Evolutionary conservation across 2,113 vertebrate genomes (phyloP), one percentile per base, ranked within the genome.

Genomic region (Syngnathus floridae): DNA sequence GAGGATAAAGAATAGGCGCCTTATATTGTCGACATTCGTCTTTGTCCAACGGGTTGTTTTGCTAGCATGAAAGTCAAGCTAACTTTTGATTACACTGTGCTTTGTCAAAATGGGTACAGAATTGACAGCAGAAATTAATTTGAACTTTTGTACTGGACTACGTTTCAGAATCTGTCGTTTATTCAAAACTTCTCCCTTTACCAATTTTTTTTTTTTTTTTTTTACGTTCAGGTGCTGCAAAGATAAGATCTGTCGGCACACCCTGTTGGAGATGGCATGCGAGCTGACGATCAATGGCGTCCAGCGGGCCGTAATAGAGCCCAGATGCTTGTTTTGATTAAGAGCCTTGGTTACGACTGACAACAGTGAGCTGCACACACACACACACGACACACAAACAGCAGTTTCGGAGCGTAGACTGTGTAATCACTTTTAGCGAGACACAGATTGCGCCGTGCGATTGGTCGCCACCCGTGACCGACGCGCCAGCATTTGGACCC

Each of bases 281-380:
- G 43, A 64, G 65, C 62, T 52, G 72, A 76, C 76, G 77, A 87
- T 87, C 80, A 83, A 88, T 83, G 79, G 70, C 70, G 67, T 76
- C 76, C 82, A 83, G 69, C 74, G 6, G 66, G 67, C 74, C 74
- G 75, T 83, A 84, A 86, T 75, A 74, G 70, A 83, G 81, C 76
- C 76, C 82, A 84, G 86, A 85, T 86, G 81, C 82, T 82, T 79
- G 71, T 72, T 85, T 84, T 89, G 87, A 90, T 88, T 79, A 87
- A 89, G 79, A 77, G 48, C 81, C 72, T 41, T 70, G 59, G 71
- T 59, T 76, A 59, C 64, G 75, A 74, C 70, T 71, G 85, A 82
- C 82, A 84, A 71, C 73, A 72, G 73, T 68, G 75, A 86, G 9
- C 10, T 11, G 38, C 37, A 21, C 58, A 22, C 10, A 22, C 58